A percentile compares a stretch with the other conserved stretches of the same genome.
Evolutionary conservation across 1,140 invertebrate species (phyloP).

Genomic region (Drosophila serrata): DNA sequence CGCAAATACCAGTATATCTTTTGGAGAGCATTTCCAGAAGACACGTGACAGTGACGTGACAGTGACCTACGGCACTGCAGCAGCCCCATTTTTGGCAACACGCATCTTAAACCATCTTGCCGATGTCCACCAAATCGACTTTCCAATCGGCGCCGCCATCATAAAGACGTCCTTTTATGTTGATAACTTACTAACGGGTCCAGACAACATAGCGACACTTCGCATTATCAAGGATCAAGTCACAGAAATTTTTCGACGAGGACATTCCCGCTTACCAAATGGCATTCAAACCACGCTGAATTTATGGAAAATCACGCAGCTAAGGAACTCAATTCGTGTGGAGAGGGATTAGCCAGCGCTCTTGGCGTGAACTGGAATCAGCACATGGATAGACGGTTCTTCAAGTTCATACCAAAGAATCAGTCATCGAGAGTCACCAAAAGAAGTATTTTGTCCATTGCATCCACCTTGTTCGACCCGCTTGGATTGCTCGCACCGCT

Average conservation of each 20-base stretch:
- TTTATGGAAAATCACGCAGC: background rate
- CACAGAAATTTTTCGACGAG: background rate
- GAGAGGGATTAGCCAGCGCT: background rate
- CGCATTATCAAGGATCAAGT: background rate
- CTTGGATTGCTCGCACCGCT: background rate
- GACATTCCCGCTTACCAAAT: background rate
- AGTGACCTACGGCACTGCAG: background rate
- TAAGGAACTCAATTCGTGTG: background rate
- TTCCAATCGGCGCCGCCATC: background rate
- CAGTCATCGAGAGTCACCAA: too few species aligned
- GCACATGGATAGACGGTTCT: background rate
- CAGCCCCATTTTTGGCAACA: background rate
- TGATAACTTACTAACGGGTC: background rate
- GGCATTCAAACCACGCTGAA: background rate
- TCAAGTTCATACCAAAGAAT: background rate
- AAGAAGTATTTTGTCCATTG: too few species aligned
- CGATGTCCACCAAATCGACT: background rate
- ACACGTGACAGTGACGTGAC: background rate
- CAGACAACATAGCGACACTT: too few species aligned
- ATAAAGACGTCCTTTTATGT: background rate
- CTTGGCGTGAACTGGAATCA: background rate
- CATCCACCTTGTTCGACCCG: too few species aligned
- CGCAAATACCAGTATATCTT: conserved; percentile 84
- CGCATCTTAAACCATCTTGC: background rate
- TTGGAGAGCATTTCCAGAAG: conserved; percentile 67